These are phyloP conservation scores for Hermaeophaga mercurialis DNA, from an alignment of 2,888 invertebrate genomes.

Conservation along the genomic window DNA sequence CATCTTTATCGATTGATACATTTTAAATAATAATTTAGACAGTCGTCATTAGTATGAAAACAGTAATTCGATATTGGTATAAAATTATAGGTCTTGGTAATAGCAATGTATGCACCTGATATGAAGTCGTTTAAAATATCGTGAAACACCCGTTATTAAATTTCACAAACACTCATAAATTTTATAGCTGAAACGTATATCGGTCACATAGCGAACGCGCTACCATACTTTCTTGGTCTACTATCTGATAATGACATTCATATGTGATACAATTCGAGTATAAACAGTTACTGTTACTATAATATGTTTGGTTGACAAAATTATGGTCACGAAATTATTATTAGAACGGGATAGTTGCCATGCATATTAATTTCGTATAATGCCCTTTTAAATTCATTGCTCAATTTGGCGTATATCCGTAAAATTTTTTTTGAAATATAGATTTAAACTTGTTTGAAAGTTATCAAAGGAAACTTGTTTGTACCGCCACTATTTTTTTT, in stretches of 20 bases:
- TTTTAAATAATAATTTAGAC: slow-evolving; percentile 1
- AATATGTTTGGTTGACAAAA: background rate
- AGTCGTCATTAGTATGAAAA: background rate
- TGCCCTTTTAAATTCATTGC: no score
- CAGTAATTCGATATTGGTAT: slow-evolving; percentile 10
- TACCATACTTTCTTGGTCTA: slow-evolving; percentile 2
- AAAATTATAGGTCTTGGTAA: slow-evolving; percentile 4
- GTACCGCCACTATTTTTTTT: no score
- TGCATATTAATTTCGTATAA: no score
- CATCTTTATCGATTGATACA: background rate
- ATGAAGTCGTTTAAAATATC: slow-evolving; percentile 9
- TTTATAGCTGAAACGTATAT: slow-evolving; percentile 1
- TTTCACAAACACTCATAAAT: slow-evolving; percentile 19
- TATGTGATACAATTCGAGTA: slow-evolving; percentile 9
- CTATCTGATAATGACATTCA: slow-evolving; percentile 4
- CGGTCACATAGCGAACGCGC: slow-evolving; percentile 1
- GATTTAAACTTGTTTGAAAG: no score
- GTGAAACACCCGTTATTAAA: slow-evolving; percentile 17
- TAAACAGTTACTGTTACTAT: background rate
- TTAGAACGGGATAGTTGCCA: no score
- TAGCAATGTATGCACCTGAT: background rate
- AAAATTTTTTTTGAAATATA: no score
- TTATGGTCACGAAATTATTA: slow-evolving; percentile 3
- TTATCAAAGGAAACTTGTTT: no score
- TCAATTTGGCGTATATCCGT: no score